Percentiles rank a stretch among this genome's conserved stretches.
Evolutionary conservation across 2,888 invertebrate species (phyloP).

Genomic region (Leucoptera coffeella): DNA sequence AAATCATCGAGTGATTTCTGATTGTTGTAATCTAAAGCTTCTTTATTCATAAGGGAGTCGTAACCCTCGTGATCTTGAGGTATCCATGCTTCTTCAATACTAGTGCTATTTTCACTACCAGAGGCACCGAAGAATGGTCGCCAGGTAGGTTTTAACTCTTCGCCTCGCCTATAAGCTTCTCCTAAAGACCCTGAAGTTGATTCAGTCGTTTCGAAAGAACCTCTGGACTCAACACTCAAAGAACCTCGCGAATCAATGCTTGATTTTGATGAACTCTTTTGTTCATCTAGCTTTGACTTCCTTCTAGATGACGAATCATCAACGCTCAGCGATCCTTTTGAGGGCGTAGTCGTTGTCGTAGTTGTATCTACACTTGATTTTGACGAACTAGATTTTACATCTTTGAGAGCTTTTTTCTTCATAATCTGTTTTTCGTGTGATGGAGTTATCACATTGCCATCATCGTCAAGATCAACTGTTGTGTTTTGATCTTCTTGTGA

Average conservation of each 20-base stretch:
- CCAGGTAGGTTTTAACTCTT: conserved; percentile 75
- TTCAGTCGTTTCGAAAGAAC: conserved; percentile 66
- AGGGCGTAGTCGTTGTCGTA: conserved; percentile 34
- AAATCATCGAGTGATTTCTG: conserved; percentile 42
- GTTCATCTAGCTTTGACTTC: conserved; percentile 37
- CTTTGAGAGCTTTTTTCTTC: conserved; percentile 36
- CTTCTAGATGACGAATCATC: conserved; percentile 43
- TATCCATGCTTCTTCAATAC: conserved; percentile 77
- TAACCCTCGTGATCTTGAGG: conserved; percentile 67
- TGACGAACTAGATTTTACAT: conserved; percentile 49
- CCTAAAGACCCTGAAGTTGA: conserved; percentile 70
- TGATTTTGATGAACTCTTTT: conserved; percentile 55
- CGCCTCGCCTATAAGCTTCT: conserved; percentile 61
- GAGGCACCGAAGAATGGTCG: conserved; percentile 74
- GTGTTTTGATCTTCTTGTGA: conserved; percentile 49
- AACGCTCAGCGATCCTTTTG: conserved; percentile 44
- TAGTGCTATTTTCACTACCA: conserved; percentile 75
- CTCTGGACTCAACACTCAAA: conserved; percentile 62
- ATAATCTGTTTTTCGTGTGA: conserved; percentile 33
- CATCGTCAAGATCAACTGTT: conserved; percentile 45
- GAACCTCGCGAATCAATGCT: conserved; percentile 60
- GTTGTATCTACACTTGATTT: conserved; percentile 51
- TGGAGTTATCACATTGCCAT: conserved; percentile 42
- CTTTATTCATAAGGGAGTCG: conserved; percentile 47
- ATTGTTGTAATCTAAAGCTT: conserved; percentile 36